Evolutionary conservation across 2,113 vertebrate species (phyloP).

Genomic region (Corythornis madagascariensis): DNA sequence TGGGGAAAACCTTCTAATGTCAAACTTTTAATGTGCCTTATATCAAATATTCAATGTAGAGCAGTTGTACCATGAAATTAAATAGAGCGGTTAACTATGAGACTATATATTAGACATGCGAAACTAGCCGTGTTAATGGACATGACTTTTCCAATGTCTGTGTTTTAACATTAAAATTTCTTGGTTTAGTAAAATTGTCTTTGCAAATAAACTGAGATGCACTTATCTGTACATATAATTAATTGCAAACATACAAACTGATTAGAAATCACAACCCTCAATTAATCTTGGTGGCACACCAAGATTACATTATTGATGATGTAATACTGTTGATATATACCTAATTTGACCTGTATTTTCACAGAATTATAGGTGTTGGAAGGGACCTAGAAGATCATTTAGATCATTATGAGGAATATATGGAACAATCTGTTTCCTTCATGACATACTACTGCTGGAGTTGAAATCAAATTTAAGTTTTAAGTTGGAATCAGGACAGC

Average conservation of each 20-base stretch:
- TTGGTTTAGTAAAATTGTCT: slow-evolving; percentile 1
- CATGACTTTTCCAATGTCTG: not conserved
- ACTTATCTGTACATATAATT: slow-evolving; percentile 6
- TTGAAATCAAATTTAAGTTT: slow-evolving; percentile 43
- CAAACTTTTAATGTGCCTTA: not conserved
- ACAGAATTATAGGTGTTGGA: no score
- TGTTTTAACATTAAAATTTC: not conserved
- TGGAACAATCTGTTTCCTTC: not conserved
- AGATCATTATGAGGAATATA: not conserved
- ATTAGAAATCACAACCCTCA: not conserved
- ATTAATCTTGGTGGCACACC: not conserved
- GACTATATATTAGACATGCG: not conserved
- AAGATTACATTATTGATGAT: not conserved
- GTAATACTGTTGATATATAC: not conserved
- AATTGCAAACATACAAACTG: slow-evolving; percentile 1
- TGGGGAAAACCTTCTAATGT: not conserved
- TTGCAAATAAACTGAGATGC: not conserved
- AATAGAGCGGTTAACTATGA: slow-evolving; percentile 35
- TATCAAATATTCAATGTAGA: not conserved
- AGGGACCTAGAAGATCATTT: no score
- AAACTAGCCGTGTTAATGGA: slow-evolving; percentile 1
- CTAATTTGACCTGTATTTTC: not conserved
- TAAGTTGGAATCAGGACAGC: slow-evolving; percentile 18
- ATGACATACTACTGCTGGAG: not conserved
- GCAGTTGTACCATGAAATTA: slow-evolving; percentile 28